Evolutionary conservation across 2,113 vertebrate species (phyloP), one percentile per base, ranked within the genome.

Genomic region (Ariopsis seemanni): DNA sequence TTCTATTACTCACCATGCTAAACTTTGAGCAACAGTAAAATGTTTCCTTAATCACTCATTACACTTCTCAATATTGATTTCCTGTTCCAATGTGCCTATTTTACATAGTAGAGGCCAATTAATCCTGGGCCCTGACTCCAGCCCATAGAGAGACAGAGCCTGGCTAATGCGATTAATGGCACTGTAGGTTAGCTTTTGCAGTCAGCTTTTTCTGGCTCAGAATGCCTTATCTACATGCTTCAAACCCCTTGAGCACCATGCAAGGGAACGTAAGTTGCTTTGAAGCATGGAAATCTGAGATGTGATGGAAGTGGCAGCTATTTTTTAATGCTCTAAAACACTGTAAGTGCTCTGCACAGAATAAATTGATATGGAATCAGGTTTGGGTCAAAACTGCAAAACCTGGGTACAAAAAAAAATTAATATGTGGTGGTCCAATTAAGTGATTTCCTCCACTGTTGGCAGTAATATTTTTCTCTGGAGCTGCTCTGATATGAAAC

Each of bases 81-180:
- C 75, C 90, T 92, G 92, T 91, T 93, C 90, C 91, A 93, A 83
- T 92, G 84, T 90, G 89, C 89, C 91, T 90, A 91, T 93, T 93
- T 95, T 95, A 93, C 94, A 94, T 95, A 92, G 92, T 85, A 86
- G 74, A 90, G 91, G 89, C 91, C 94, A 93, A 95, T 96, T 94
- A 95, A 95, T 95, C 92, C 93, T 92, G 74, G 91, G 53, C 53
- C 88, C 92, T 90, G 93, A 92, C 93, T 90, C 84, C 88, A 87
- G 91, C 74, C 88, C 90, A 94, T 88, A 82, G 93, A 93, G 82
- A 81, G 58, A 85, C 52, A 74, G 86, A 74, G 82, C 71, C 85
- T 52, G 87, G 89, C 91, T 94, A 95, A 94, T 93, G 92, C 91
- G 90, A 95, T 94, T 94, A 94, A 95, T 94, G 91, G 93, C 90